Conservation (phyloP, 2,888 invertebrate genomes). For the Eutolmus rufibarbis region DNA sequence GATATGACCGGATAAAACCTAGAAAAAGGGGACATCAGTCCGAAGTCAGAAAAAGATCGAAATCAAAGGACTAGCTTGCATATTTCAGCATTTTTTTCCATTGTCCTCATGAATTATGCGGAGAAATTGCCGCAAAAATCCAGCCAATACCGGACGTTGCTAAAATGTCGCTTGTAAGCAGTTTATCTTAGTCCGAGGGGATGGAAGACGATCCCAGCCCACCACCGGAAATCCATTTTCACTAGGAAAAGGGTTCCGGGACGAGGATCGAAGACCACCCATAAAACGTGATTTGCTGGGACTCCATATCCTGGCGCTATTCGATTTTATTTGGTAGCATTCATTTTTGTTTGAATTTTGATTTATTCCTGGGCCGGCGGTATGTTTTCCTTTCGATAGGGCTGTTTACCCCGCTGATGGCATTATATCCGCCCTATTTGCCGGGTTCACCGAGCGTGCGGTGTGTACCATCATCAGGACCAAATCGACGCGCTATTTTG, state of each 20-base stretch:
- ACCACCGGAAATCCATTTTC: background rate
- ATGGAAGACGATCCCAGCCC: background rate
- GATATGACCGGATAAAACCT: background rate
- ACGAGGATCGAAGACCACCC: background rate
- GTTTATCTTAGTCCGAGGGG: background rate
- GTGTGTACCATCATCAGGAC: background rate
- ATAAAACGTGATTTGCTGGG: slow-evolving; percentile 18
- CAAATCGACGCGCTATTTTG: background rate
- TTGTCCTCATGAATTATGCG: background rate
- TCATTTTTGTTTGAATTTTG: slow-evolving; percentile 25
- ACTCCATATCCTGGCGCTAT: background rate
- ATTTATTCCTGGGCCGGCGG: background rate
- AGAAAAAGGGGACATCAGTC: background rate
- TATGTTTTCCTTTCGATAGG: slow-evolving; percentile 15
- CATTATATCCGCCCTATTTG: slow-evolving; percentile 30
- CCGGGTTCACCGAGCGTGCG: background rate
- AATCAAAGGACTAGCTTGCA: background rate
- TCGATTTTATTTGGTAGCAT: background rate
- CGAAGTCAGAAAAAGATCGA: background rate
- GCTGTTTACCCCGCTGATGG: slow-evolving; percentile 16
- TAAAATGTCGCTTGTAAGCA: slow-evolving; percentile 34
- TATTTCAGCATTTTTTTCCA: background rate
- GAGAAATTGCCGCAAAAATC: background rate
- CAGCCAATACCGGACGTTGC: slow-evolving; percentile 10
- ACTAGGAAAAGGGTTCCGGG: background rate